Evolutionary conservation across 2,888 invertebrate genomes (phyloP), one percentile per base, ranked within the genome.

Genomic region (Himalopsyche kuldschensis): DNA sequence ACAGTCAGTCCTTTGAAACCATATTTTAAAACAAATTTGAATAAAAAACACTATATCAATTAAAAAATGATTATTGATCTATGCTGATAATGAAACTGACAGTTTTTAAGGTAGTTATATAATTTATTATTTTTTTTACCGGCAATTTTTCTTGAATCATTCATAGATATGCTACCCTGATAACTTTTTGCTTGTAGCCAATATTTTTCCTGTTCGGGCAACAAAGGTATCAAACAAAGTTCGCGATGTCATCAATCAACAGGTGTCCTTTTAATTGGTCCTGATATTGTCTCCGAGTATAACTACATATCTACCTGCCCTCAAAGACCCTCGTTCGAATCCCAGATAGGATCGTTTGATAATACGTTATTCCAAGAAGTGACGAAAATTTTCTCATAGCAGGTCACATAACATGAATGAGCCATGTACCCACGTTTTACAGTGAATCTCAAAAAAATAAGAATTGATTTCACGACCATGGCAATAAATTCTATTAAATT

Each of bases 331-430:
- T 48, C 75, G 80, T 84, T 80, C 82, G 47, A 15, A 35, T 80
- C 84, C 80, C 77, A 84, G 84, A 84, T 84, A 63, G 82, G 84
- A 69, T 69, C 47, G 30, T 32, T 82, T 82, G 84, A 84, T 84
- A 31, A 35, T 15, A 15, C 15, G 32, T n/a, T 27, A 20, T 35
- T n/a, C 31, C 35, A 24, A 80, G n/a, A 35, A 69, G n/a, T 55
- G n/a, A 79, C 27, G 24, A 30, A 30, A 79, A 79, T 55, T 32
- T 48, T 79, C 46, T 80, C 80, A 63, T 10, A 75, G 24, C 11
- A 30, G 17, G 75, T 32, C 30, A 8, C 75, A 15, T 75, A 75
- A 75, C 27, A 31, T 10, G 30, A 75, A 75, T 32, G 75, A 75
- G 27, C 30, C 32, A 31, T 31, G 6, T 27, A 20, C n/a, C n/a